phyloP scores from a whole-genome alignment of 2,113 vertebrate genomes.

The Pelodiscus sinensis region DNA sequence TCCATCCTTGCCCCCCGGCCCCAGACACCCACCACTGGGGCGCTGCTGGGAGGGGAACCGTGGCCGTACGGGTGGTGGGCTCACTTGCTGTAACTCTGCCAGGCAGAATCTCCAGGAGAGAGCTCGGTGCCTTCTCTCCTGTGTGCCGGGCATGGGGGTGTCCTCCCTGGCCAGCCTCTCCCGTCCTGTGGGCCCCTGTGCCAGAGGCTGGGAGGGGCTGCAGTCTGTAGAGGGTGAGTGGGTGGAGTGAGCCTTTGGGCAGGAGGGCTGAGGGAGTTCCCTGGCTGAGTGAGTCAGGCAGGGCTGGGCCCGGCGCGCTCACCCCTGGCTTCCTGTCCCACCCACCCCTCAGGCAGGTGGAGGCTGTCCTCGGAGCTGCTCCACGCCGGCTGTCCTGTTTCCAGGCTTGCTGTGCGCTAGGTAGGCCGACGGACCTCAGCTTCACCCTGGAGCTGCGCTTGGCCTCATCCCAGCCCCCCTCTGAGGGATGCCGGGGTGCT shows the following conservation, averaged over 20 bases:
- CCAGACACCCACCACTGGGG: neutral
- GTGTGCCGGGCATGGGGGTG: too few relatives aligned
- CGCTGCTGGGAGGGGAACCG: neutral
- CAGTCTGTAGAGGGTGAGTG: too few relatives aligned
- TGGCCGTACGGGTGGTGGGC: too few relatives aligned
- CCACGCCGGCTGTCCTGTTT: neutral
- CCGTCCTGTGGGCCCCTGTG: neutral
- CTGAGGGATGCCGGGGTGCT: too few relatives aligned
- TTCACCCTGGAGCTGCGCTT: neutral
- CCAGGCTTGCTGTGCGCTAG: neutral
- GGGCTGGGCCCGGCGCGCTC: neutral
- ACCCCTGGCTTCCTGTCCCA: neutral
- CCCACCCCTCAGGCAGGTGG: neutral
- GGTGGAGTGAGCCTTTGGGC: neutral
- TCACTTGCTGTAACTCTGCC: too few relatives aligned
- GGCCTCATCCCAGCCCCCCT: neutral
- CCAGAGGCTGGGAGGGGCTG: neutral
- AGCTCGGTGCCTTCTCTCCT: too few relatives aligned
- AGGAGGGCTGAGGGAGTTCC: neutral
- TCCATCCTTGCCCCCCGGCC: too few relatives aligned
- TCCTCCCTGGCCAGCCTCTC: neutral
- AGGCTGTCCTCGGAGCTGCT: neutral
- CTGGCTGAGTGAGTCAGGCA: neutral
- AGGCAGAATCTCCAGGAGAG: too few relatives aligned
- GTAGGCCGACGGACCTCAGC: neutral